Percentiles rank a stretch among this genome's conserved stretches.
phyloP scores from a whole-genome alignment of 1,140 invertebrate species.

The Capitella teleta region DNA sequence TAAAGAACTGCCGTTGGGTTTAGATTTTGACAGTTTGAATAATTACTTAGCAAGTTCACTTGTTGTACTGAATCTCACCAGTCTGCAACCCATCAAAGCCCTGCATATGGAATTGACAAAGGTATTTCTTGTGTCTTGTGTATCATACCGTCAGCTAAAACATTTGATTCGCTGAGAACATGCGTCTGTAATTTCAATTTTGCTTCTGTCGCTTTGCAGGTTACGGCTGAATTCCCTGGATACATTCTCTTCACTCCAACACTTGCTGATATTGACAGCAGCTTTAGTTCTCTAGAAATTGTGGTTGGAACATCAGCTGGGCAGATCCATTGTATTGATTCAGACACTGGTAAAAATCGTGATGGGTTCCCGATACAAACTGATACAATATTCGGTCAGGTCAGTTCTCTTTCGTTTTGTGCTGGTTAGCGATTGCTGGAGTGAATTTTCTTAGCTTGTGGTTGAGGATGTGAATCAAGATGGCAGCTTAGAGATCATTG shows the following conservation, averaged over 20 bases:
- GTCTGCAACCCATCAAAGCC: conserved; percentile 14
- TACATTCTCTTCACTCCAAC: conserved; percentile 31
- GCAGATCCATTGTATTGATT: conserved; percentile 21
- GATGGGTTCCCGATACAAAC: conserved; percentile 10
- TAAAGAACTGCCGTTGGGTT: too few relatives aligned
- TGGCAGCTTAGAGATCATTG: conserved; percentile 24
- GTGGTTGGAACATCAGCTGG: conserved; percentile 28
- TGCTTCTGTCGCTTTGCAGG: conserved; percentile 11
- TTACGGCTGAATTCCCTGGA: conserved; percentile 21
- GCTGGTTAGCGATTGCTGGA: not conserved
- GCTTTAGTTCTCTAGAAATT: conserved; percentile 23
- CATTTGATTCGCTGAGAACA: not conserved
- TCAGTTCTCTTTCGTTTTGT: conserved; percentile 6
- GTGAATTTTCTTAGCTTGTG: conserved; percentile 20
- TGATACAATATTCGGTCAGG: conserved; percentile 1
- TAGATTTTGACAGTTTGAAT: too few relatives aligned
- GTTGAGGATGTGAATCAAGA: conserved; percentile 26
- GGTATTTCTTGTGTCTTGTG: conserved; percentile 12
- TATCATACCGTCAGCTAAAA: not conserved
- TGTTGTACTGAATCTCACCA: conserved; percentile 23
- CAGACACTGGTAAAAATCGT: conserved; percentile 9
- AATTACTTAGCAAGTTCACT: conserved; percentile 27
- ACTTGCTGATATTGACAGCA: conserved; percentile 27
- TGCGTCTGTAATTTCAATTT: not conserved
- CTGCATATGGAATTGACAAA: conserved; percentile 27